Evolutionary conservation across 2,888 invertebrate species (phyloP).

Genomic region (Corbicula japonica): DNA sequence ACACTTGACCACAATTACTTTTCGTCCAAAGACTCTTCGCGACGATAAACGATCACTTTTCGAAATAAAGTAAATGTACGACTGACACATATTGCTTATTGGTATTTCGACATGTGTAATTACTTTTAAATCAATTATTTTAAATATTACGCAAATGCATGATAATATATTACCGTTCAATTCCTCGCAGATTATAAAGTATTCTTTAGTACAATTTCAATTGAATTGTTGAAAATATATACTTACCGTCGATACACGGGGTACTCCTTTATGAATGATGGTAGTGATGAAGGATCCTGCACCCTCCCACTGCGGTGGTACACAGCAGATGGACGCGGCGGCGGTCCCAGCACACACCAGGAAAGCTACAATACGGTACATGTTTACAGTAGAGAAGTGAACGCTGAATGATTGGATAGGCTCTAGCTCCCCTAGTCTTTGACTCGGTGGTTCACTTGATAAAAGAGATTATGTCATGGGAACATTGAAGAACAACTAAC

Average conservation of each 20-base stretch:
- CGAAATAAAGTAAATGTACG: no score
- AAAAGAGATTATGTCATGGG: neutral
- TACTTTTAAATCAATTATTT: no score
- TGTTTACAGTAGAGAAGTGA: conserved; percentile 11
- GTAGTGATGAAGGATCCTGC: conserved; percentile 28
- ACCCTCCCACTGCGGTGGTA: conserved; percentile 58
- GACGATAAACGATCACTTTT: no score
- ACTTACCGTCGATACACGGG: conserved; percentile 35
- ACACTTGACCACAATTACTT: no score
- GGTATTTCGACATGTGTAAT: no score
- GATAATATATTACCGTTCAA: no score
- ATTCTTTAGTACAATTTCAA: neutral
- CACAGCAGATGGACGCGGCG: conserved; percentile 49
- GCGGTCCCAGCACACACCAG: conserved; percentile 35
- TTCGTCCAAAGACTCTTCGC: no score
- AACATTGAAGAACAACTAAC: no score
- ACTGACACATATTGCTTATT: no score
- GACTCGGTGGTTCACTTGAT: neutral
- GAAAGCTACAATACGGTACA: conserved; percentile 42
- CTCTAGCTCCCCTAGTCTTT: neutral
- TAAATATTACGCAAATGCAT: neutral
- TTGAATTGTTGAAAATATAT: neutral
- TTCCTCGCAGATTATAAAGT: no score
- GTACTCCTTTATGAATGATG: conserved; percentile 41
- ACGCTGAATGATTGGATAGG: conserved; percentile 8